Evolutionary conservation across 2,113 vertebrate genomes (phyloP).

Genomic region (Aspidoscelis tigris): DNA sequence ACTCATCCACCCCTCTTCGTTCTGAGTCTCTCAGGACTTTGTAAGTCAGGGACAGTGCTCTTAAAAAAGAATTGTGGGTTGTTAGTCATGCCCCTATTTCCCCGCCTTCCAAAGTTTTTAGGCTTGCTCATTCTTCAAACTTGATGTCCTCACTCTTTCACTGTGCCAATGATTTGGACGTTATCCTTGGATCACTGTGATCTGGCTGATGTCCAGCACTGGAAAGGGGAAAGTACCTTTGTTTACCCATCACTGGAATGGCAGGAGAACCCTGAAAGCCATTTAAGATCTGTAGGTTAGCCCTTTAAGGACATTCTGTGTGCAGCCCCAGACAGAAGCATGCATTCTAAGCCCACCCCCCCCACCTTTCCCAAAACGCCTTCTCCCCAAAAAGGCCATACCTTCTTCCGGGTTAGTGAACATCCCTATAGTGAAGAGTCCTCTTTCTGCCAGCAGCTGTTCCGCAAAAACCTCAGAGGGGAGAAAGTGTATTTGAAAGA

Average conservation of each 20-base stretch:
- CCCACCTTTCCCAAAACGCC: background rate
- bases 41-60: background rate
- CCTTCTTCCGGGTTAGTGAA: constrained; percentile 76
- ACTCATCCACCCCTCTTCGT: background rate
- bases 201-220: background rate
- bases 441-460: constrained; percentile 9
- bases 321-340: no score
- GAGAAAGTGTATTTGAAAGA: constrained; percentile 29
- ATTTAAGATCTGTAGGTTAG: background rate
- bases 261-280: background rate
- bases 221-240: background rate
- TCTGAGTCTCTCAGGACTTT: background rate
- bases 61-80: background rate
- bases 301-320: background rate
- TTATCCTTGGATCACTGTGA: background rate
- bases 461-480: background rate
- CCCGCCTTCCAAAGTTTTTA: no score
- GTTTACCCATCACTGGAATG: no score
- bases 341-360: no score
- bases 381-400: constrained; percentile 53
- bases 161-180: background rate
- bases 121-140: background rate
- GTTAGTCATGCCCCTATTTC: background rate
- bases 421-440: constrained; percentile 59
- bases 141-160: background rate